Evolutionary conservation across 2,113 vertebrate species (phyloP), one percentile per base, ranked within the genome.

Genomic region (Brachionichthys hirsutus): DNA sequence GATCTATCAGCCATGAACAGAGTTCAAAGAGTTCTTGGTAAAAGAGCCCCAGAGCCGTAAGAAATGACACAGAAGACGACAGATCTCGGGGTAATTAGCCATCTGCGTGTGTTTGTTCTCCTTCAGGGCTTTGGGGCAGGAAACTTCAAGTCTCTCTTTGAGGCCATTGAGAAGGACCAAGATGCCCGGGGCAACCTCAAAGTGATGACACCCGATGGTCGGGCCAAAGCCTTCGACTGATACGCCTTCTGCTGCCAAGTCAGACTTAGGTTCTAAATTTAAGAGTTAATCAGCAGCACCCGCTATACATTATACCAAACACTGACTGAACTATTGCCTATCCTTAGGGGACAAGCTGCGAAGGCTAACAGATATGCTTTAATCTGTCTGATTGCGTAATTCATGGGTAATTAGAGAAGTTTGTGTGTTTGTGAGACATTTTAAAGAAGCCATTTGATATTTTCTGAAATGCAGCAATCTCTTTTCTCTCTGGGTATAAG

Each of bases 81-180:
- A 78, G 73, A 65, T 84, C 78, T 73, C 13, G 58, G 48, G 47
- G 62, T 77, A 65, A 77, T 80, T 77, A 75, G 52, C 71, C 67
- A 70, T 82, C 75, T 85, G 71, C 50, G 52, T 80, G 55, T 76
- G 63, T 84, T 16, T 78, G 36, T 67, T 78, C 57, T 22, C 70
- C 78, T 81, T 20, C 83, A 94, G 93, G 92, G 93, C 67, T 94
- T 93, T 17, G 93, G 92, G 51, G 92, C 92, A 64, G 93, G 93
- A 62, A 94, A 94, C 83, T 92, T 94, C 78, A 92, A 93, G 85
- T 93, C 93, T 52, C 85, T 94, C 66, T 93, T 94, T 80, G 93
- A 94, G 88, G 92, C 92, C 59, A 94, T 93, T 49, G 93, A 93
- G 79, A 87, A 82, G 42, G 93, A 93, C 83, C 92, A 94, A 72